Percentiles rank a stretch among this genome's conserved stretches.
These are phyloP conservation scores for Eubasilissa splendida DNA, from an alignment of 2,888 invertebrate genomes.

Conservation along the genomic window DNA sequence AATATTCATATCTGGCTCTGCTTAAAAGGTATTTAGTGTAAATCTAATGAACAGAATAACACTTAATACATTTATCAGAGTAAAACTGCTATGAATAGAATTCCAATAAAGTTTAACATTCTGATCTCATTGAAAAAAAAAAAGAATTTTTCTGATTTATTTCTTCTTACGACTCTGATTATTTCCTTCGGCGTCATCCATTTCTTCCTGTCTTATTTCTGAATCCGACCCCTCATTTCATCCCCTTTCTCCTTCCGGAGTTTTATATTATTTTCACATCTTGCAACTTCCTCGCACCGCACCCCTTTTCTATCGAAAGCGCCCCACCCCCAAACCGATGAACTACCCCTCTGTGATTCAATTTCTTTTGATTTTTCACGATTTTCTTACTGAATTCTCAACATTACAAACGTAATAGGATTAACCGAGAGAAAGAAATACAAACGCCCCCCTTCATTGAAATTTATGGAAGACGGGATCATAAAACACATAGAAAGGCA, in stretches of 20 bases:
- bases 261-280: conserved; percentile 56
- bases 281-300: conserved; percentile 32
- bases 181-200: not conserved
- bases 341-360: conserved; percentile 21
- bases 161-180: conserved; percentile 4
- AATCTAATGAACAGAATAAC: too few relatives aligned
- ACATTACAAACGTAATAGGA: not conserved
- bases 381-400: conserved; percentile 4
- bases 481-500: too few relatives aligned
- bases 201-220: conserved; percentile 45
- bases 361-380: conserved; percentile 21
- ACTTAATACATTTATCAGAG: too few relatives aligned
- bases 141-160: not conserved
- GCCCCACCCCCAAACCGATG: conserved; percentile 3
- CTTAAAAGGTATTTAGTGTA: too few relatives aligned
- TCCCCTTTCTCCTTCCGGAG: conserved; percentile 33
- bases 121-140: too few relatives aligned
- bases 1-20: too few relatives aligned
- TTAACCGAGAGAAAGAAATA: too few relatives aligned
- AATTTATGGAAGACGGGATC: too few relatives aligned
- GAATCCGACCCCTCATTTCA: conserved; percentile 31
- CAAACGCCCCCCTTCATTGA: too few relatives aligned
- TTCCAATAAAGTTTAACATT: too few relatives aligned
- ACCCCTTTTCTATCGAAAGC: conserved; percentile 32
- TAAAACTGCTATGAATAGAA: too few relatives aligned